These are phyloP conservation scores for Noctua janthina DNA, from an alignment of 2,888 invertebrate species.

Conservation along the genomic window DNA sequence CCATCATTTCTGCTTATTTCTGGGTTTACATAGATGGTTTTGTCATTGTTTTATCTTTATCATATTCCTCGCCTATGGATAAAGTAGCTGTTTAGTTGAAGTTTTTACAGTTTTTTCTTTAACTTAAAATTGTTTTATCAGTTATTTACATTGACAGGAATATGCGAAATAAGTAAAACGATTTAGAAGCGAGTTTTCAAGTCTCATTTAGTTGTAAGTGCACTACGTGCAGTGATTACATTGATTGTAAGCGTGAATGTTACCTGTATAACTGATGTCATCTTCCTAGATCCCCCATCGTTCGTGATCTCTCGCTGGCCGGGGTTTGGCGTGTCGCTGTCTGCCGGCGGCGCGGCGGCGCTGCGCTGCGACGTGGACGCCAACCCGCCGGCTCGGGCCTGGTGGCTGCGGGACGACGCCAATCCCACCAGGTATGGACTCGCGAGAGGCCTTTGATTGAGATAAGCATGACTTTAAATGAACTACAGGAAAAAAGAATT, in stretches of 20 bases:
- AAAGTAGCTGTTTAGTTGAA: neutral
- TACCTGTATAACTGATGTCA: neutral
- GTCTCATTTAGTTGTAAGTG: neutral
- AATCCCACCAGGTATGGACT: slow-evolving; percentile 84
- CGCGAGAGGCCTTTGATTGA: neutral
- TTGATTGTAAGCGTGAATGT: neutral
- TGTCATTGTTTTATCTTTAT: neutral
- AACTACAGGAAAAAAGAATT: neutral
- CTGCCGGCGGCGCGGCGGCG: slow-evolving; percentile 96
- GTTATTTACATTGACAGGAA: neutral
- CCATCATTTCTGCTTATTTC: slow-evolving; percentile 10
- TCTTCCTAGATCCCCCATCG: slow-evolving; percentile 95
- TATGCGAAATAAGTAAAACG: neutral
- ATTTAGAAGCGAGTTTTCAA: neutral
- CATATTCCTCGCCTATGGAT: neutral
- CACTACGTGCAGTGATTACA: neutral
- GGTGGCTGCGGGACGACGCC: slow-evolving; percentile 94
- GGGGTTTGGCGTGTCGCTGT: slow-evolving; percentile 97
- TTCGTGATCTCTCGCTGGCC: slow-evolving; percentile 98
- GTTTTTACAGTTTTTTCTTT: neutral
- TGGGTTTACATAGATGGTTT: slow-evolving; percentile 3
- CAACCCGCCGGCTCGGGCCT: slow-evolving; percentile 96
- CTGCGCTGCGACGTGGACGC: slow-evolving; percentile 98
- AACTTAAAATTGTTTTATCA: neutral
- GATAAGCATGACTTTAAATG: neutral